phyloP scores from a whole-genome alignment of 2,888 invertebrate species.

The Ophion obscuratus region DNA sequence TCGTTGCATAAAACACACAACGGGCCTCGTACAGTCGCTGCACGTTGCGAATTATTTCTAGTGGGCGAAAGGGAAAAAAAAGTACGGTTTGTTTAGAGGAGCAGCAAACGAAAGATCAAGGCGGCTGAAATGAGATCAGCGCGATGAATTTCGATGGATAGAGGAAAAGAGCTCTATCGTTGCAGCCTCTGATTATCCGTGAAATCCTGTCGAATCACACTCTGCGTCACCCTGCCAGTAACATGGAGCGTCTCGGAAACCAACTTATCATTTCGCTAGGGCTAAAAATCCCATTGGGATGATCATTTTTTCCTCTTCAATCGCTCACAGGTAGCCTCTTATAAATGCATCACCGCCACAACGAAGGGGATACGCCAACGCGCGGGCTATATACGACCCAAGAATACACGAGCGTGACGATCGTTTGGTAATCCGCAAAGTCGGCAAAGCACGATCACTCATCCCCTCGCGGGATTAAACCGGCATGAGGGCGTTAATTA shows the following conservation, averaged over 20 bases:
- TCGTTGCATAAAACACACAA: too few relatives aligned
- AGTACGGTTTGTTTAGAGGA: too few relatives aligned
- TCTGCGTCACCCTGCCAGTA: background rate
- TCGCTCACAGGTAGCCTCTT: background rate
- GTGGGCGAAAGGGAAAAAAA: too few relatives aligned
- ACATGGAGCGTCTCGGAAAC: background rate
- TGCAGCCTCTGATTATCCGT: too few relatives aligned
- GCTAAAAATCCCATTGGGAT: conserved; percentile 4
- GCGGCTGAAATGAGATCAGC: background rate
- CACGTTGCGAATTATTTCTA: too few relatives aligned
- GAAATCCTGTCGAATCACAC: background rate
- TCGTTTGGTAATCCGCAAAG: conserved; percentile 44
- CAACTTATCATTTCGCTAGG: conserved; percentile 23
- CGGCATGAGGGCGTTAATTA: conserved; percentile 65
- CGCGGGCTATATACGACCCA: background rate
- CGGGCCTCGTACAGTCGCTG: too few relatives aligned
- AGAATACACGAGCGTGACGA: conserved; percentile 40
- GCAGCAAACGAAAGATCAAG: too few relatives aligned
- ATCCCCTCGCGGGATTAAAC: conserved; percentile 49
- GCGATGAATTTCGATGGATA: too few relatives aligned
- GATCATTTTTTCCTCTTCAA: background rate
- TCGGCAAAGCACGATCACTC: conserved; percentile 61
- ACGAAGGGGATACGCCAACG: conserved; percentile 15
- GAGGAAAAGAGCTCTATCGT: too few relatives aligned
- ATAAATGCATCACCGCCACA: background rate